These are phyloP conservation scores for Apolygus lucorum DNA, from an alignment of 1,140 invertebrate genomes.

Conservation along the genomic window DNA sequence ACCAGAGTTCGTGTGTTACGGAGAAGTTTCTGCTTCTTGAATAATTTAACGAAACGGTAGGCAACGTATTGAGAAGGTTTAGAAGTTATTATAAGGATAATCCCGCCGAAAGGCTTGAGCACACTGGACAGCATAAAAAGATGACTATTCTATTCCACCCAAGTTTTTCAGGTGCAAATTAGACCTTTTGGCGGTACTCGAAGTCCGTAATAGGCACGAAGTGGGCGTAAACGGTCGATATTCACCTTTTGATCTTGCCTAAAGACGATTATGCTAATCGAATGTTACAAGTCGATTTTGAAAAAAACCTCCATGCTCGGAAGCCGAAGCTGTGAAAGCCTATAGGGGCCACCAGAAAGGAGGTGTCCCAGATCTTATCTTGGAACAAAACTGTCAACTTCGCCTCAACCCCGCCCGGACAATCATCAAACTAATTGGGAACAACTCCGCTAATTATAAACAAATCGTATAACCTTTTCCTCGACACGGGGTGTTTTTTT, in stretches of 20 bases:
- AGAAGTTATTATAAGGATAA: no score
- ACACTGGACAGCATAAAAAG: no score
- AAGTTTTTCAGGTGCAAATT: no score
- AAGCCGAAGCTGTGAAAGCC: not conserved
- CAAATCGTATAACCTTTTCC: constrained; percentile 16
- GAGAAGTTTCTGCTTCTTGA: no score
- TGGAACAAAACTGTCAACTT: not conserved
- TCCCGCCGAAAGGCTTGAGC: no score
- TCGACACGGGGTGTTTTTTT: not conserved
- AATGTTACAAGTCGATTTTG: not conserved
- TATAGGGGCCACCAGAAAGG: not conserved
- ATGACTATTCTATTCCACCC: no score
- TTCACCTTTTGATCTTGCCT: not conserved
- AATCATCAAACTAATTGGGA: constrained; percentile 22
- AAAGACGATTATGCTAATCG: constrained; percentile 8
- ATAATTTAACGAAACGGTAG: no score
- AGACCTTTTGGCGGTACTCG: no score
- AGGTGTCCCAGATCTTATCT: constrained; percentile 3
- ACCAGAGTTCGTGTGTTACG: no score
- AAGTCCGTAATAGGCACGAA: not conserved
- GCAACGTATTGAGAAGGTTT: no score
- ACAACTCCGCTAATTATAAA: constrained; percentile 21
- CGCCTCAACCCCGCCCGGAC: not conserved
- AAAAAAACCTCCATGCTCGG: not conserved
- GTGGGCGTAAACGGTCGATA: not conserved